Evolutionary conservation across 2,113 vertebrate species (phyloP).

Genomic region (Rhinichthys klamathensis): DNA sequence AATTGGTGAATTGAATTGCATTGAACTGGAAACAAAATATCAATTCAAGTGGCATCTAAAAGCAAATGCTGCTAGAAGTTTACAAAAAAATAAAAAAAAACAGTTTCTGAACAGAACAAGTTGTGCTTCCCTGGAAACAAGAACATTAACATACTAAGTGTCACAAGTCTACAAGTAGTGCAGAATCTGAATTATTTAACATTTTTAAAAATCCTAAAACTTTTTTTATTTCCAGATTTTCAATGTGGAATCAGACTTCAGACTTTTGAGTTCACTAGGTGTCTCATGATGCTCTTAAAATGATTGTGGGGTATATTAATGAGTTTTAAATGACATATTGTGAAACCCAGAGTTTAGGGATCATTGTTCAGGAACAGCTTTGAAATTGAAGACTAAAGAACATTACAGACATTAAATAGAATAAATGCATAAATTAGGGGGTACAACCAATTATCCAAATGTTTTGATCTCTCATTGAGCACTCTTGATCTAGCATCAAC

Average conservation of each 20-base stretch:
- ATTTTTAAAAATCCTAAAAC: neutral
- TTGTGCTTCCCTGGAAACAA: too few relatives aligned
- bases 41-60: too few relatives aligned
- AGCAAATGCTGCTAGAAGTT: too few relatives aligned
- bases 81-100: too few relatives aligned
- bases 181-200: neutral
- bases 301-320: neutral
- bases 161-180: neutral
- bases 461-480: slow-evolving; percentile 13
- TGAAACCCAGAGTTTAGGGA: neutral
- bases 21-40: too few relatives aligned
- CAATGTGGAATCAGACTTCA: neutral
- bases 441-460: slow-evolving; percentile 1
- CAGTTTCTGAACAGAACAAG: neutral
- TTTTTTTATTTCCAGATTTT: neutral
- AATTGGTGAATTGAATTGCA: too few relatives aligned
- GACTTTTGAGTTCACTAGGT: neutral
- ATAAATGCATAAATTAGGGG: slow-evolving; percentile 10
- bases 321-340: neutral
- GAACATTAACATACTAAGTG: neutral
- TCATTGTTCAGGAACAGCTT: slow-evolving; percentile 2
- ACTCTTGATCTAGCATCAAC: slow-evolving; percentile 7
- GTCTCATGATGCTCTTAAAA: too few relatives aligned
- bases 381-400: neutral
- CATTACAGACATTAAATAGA: slow-evolving; percentile 7